These are phyloP conservation scores for Grammomys dolichurus DNA, from an alignment of 2,113 vertebrate species.

Conservation along the genomic window DNA sequence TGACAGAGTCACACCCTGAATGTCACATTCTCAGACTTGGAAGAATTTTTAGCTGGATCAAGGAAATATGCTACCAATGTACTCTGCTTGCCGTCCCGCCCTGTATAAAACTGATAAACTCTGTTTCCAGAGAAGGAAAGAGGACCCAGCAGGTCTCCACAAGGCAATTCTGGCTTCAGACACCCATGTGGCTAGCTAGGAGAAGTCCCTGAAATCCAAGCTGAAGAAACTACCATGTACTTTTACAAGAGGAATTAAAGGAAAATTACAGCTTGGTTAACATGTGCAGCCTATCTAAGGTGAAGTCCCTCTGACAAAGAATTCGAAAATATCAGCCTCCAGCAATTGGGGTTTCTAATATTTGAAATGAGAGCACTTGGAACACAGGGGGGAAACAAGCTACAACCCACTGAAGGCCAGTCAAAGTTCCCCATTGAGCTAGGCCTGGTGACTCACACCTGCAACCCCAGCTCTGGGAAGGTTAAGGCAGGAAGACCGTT, in stretches of 20 bases:
- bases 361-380: background rate
- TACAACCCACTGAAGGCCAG: background rate
- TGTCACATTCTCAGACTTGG: background rate
- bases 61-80: background rate
- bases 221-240: background rate
- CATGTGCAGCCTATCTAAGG: background rate
- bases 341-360: background rate
- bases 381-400: too few relatives aligned
- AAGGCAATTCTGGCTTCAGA: background rate
- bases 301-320: background rate
- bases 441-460: background rate
- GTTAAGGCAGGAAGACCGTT: background rate
- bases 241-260: background rate
- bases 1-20: background rate
- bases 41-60: background rate
- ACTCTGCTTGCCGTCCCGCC: background rate
- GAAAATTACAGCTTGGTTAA: too few relatives aligned
- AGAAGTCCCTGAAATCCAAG: too few relatives aligned
- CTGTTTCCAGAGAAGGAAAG: background rate
- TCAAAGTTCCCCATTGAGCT: background rate
- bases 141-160: background rate
- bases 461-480: background rate
- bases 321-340: background rate
- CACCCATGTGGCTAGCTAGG: rapidly evolving
- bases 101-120: background rate